These are phyloP conservation scores for Lymantria monacha DNA, from an alignment of 2,888 invertebrate genomes.

Conservation along the genomic window DNA sequence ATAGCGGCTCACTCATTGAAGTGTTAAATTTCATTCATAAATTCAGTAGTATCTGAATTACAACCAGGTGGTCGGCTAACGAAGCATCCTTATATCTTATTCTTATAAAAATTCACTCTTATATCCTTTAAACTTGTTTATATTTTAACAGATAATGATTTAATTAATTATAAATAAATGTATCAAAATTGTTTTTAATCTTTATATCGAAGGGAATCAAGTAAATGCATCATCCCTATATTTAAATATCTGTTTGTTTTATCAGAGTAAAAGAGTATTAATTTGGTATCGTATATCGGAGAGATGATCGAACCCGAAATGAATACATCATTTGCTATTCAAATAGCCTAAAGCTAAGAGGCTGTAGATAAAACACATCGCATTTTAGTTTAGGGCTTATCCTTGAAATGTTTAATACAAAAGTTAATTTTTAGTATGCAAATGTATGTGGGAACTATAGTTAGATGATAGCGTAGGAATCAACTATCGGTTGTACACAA, in stretches of 20 bases:
- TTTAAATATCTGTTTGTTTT: conserved; percentile 78
- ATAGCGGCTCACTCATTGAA: too few species aligned
- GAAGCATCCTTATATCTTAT: too few species aligned
- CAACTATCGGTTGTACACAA: too few species aligned
- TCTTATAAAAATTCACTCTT: too few species aligned
- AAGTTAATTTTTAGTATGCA: not conserved
- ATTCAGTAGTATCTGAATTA: too few species aligned
- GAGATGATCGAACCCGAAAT: conserved; percentile 62
- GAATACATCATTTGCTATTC: conserved; percentile 76
- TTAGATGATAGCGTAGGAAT: not conserved
- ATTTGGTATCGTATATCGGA: conserved; percentile 65
- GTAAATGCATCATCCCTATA: conserved; percentile 59
- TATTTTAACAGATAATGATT: not conserved
- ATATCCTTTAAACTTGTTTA: too few species aligned
- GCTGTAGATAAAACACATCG: conserved; percentile 33
- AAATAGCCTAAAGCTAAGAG: conserved; percentile 60
- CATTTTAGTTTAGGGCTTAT: conserved; percentile 22
- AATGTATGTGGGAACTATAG: conserved; percentile 6
- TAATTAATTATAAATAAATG: conserved; percentile 12
- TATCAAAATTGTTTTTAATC: conserved; percentile 47
- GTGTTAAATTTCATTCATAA: too few species aligned
- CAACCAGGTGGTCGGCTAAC: too few species aligned
- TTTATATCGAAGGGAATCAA: conserved; percentile 42
- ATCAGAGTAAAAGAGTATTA: conserved; percentile 67
- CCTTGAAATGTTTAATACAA: conserved; percentile 8